Evolutionary conservation across 2,888 invertebrate species (phyloP), one percentile per base, ranked within the genome.

Genomic region (Stegophylla sp.): DNA sequence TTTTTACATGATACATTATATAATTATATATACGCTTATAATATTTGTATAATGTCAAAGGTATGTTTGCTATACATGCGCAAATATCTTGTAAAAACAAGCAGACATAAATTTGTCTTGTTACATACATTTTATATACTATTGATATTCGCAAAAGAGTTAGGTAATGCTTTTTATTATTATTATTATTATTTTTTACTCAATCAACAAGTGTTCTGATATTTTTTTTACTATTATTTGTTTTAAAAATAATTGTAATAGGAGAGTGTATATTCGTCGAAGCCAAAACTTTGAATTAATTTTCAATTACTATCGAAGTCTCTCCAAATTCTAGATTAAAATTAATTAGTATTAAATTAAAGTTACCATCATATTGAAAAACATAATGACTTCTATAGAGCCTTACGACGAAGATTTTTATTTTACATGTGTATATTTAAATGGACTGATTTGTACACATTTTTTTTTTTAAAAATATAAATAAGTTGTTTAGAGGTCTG

Each of bases 361-460:
- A 56, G 76, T 76, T 76, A 76, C 64, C 53, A 41, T 76, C 66
- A 43, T 12, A 34, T 72, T 51, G 26, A 74, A 26, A 17, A 45
- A 63, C 26, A 51, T 56, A 45, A 67, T 28, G n/a, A 67, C 13
- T 41, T 59, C 13, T 56, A 15, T 56, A 23, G 20, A 26, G 66
- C 43, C 13, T 15, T 17, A 77, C 20, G n/a, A 63, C 48, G 23
- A 23, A 4, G 3, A 43, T 67, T 59, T 59, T 67, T 77, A 67
- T 77, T 43, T 69, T 77, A 67, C 43, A 69, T 7, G 3, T n/a
- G 15, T 77, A 63, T 43, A 48, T 73, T 74, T 63, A 43, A 77
- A 77, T 48, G 67, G 77, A 77, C 77, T 77, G 77, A 77, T 67
- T 77, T 77, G 77, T 77, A 77, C 45, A 67, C 53, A 77, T 59